phyloP scores from a whole-genome alignment of 2,888 invertebrate species.

The Orchesella flavescens region DNA sequence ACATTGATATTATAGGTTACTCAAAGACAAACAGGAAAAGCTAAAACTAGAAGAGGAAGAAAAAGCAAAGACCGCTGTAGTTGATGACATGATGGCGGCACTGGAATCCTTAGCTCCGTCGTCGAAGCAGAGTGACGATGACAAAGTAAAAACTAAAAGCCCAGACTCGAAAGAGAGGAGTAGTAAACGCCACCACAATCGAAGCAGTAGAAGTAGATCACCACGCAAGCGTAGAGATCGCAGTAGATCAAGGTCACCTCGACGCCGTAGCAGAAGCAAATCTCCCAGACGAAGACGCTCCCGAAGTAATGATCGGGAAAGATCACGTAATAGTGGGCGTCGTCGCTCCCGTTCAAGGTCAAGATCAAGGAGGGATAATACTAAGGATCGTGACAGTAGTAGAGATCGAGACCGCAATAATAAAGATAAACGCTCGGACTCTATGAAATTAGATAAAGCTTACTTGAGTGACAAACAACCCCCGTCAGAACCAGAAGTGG shows the following conservation, averaged over 20 bases:
- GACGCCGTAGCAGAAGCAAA: slow-evolving; percentile 48
- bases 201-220: slow-evolving; percentile 58
- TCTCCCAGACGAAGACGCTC: slow-evolving; percentile 34
- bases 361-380: slow-evolving; percentile 24
- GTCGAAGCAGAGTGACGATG: slow-evolving; percentile 59
- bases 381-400: slow-evolving; percentile 19
- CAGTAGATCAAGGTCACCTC: slow-evolving; percentile 44
- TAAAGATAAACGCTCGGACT: slow-evolving; percentile 51
- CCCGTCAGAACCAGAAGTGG: slow-evolving; percentile 76
- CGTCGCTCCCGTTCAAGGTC: slow-evolving; percentile 41
- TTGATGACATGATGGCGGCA: slow-evolving; percentile 86
- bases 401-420: slow-evolving; percentile 58
- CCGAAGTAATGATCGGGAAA: slow-evolving; percentile 23
- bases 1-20: slow-evolving; percentile 66
- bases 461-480: slow-evolving; percentile 72
- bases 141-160: slow-evolving; percentile 35
- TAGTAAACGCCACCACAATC: slow-evolving; percentile 15
- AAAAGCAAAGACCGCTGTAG: slow-evolving; percentile 76
- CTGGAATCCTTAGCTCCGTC: slow-evolving; percentile 87
- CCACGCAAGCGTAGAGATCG: slow-evolving; percentile 31
- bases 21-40: slow-evolving; percentile 74
- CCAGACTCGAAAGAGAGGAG: slow-evolving; percentile 13
- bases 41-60: slow-evolving; percentile 74
- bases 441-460: slow-evolving; percentile 66
- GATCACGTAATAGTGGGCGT: slow-evolving; percentile 37